phyloP scores from a whole-genome alignment of 30 jellyfish, hydroid and myxozoan genomes.

The Rhopilema esculentum region DNA sequence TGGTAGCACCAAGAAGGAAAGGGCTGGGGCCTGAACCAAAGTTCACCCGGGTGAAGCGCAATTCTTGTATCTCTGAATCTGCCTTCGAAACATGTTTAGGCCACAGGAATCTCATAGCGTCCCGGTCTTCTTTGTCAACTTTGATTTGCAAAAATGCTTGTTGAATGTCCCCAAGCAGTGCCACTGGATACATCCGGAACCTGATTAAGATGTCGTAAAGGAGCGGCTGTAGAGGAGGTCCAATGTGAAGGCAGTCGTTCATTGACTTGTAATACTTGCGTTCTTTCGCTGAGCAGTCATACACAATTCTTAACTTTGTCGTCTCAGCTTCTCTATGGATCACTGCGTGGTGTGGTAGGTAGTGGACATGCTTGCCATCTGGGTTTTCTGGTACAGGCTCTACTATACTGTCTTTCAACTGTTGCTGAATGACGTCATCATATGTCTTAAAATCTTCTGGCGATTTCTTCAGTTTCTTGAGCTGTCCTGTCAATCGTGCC shows the following conservation, averaged over 20 bases:
- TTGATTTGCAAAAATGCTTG: constrained; percentile 59
- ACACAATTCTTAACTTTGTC: constrained; percentile 53
- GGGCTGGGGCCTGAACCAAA: constrained; percentile 67
- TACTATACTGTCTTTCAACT: constrained; percentile 10
- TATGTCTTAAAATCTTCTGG: constrained; percentile 12
- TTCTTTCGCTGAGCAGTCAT: constrained; percentile 42
- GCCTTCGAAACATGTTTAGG: constrained; percentile 11
- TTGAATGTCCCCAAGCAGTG: constrained; percentile 63
- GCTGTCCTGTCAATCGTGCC: constrained; percentile 16
- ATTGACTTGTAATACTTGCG: constrained; percentile 45
- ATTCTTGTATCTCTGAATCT: constrained; percentile 11
- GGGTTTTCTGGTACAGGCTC: constrained; percentile 23
- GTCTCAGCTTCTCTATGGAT: constrained; percentile 42
- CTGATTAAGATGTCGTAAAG: constrained; percentile 42
- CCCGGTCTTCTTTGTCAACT: constrained; percentile 55
- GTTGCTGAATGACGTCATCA: constrained; percentile 11
- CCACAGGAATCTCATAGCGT: constrained; percentile 68
- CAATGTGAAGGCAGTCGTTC: constrained; percentile 67
- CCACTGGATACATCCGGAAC: constrained; percentile 45
- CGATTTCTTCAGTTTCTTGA: neutral
- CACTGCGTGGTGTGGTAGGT: constrained; percentile 63
- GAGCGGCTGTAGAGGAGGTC: constrained; percentile 45
- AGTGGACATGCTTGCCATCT: constrained; percentile 13
- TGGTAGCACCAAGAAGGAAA: constrained; percentile 64
- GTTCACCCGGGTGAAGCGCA: constrained; percentile 51